Percentiles rank a stretch among this genome's conserved stretches.
Evolutionary conservation across 2,797 vertebrate genomes (phyloP).

Genomic region (Manis pentadactyla): DNA sequence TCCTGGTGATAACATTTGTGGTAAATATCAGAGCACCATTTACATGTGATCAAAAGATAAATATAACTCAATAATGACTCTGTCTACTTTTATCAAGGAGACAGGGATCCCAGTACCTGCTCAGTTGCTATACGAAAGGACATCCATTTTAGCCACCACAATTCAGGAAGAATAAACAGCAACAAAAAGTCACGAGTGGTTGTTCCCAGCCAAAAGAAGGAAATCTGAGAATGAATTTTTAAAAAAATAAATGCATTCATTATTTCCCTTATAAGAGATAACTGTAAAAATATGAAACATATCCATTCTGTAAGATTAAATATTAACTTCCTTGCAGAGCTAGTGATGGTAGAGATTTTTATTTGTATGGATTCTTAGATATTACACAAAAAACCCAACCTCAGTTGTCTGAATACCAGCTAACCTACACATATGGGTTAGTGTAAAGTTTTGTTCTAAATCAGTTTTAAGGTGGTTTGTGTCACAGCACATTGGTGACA

Average conservation of each 20-base stretch:
- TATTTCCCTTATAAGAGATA: background rate
- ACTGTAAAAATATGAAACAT: background rate
- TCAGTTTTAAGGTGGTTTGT: background rate
- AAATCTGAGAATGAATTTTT: background rate
- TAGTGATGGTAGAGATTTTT: slow-evolving; percentile 41
- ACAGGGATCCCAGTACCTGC: background rate
- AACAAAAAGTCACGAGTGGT: background rate
- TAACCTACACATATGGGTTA: background rate
- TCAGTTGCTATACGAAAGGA: slow-evolving; percentile 32
- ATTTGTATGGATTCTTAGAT: background rate
- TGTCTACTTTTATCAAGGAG: background rate
- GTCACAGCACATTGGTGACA: background rate
- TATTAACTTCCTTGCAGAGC: slow-evolving; percentile 24
- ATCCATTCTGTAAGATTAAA: slow-evolving; percentile 35
- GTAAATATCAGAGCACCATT: background rate
- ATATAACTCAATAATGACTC: background rate
- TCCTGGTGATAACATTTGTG: background rate
- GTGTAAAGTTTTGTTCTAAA: background rate
- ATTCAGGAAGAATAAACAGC: background rate
- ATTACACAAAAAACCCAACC: background rate
- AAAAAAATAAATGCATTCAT: background rate
- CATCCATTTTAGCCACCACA: background rate
- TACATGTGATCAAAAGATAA: background rate
- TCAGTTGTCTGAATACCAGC: background rate
- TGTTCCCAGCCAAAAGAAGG: background rate